A percentile compares a stretch with the other conserved stretches of the same genome.
phyloP scores from a whole-genome alignment of 2,797 vertebrate genomes.

The Phalanger gymnotis region DNA sequence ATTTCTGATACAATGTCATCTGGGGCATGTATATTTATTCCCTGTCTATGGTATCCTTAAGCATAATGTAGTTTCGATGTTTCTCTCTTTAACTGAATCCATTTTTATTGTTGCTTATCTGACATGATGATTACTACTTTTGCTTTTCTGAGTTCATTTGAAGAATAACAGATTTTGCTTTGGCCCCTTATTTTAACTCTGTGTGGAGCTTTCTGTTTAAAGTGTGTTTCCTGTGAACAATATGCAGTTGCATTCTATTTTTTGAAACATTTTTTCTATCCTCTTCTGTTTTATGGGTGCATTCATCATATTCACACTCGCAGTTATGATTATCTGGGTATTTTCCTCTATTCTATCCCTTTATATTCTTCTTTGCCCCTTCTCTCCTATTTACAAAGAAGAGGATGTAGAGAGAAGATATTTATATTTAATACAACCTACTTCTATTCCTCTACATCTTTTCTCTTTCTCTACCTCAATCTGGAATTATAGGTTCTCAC shows the following conservation, averaged over 20 bases:
- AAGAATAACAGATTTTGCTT: not conserved
- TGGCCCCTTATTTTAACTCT: not conserved
- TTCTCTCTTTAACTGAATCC: not conserved
- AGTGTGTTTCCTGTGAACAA: not conserved
- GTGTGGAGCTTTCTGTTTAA: not conserved
- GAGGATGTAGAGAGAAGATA: not conserved
- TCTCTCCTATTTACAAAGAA: not conserved
- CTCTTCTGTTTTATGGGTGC: not conserved
- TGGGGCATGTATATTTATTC: not conserved
- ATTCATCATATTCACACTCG: not conserved
- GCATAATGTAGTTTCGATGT: not conserved
- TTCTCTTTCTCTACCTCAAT: not conserved
- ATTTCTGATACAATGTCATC: not conserved
- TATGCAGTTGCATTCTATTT: not conserved
- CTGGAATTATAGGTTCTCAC: not conserved
- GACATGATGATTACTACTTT: not conserved
- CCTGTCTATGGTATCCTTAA: not conserved
- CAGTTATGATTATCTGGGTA: not conserved
- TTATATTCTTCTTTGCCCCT: not conserved
- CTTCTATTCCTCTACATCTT: not conserved
- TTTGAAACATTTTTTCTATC: not conserved
- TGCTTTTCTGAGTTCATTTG: not conserved
- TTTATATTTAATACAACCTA: not conserved
- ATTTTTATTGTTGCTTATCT: not conserved
- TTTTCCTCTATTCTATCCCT: not conserved